Conservation (phyloP, 2,888 invertebrate genomes). For the Rhagonycha fulva region DNA sequence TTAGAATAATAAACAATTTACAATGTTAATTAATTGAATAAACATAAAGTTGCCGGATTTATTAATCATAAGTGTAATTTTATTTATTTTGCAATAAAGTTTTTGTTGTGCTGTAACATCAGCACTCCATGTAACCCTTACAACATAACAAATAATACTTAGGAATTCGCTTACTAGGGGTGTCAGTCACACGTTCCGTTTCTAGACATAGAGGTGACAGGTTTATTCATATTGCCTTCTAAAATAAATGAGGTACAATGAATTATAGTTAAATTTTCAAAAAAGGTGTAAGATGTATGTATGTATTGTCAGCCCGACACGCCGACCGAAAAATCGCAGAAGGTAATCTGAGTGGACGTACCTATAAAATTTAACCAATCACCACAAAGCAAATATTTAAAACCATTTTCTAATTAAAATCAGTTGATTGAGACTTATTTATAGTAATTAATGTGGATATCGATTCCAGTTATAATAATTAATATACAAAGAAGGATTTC, state of each 20-base stretch:
- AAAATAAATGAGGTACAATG: slow-evolving; percentile 1
- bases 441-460: not conserved
- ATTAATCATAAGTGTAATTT: not conserved
- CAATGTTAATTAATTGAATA: not conserved
- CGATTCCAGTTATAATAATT: not conserved
- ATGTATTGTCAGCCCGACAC: not conserved
- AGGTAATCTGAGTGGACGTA: no score
- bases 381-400: no score
- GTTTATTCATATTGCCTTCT: not conserved
- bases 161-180: not conserved
- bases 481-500: not conserved
- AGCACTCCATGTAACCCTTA: not conserved
- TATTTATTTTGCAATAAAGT: not conserved
- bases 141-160: not conserved
- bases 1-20: not conserved
- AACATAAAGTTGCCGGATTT: not conserved
- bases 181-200: slow-evolving; percentile 1
- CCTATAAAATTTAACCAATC: no score
- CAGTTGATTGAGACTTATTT: no score
- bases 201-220: not conserved
- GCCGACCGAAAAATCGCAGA: not conserved
- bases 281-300: not conserved
- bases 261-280: not conserved
- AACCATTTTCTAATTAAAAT: no score
- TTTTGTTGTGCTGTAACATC: not conserved